These are phyloP conservation scores for Drosophila niveifrons DNA, from an alignment of 2,888 invertebrate species.

Conservation along the genomic window DNA sequence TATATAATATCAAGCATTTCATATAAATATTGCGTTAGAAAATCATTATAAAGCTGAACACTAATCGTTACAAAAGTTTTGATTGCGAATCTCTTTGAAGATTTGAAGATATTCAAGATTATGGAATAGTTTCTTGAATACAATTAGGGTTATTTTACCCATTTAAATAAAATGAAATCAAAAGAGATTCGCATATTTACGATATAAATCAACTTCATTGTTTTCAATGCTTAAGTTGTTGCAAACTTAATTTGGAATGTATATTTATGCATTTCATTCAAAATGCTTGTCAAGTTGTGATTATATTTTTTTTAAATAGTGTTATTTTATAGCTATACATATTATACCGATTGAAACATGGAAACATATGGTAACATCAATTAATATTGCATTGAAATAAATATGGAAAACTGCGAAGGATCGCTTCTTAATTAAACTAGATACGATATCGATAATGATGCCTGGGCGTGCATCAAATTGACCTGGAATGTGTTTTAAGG, in stretches of 20 bases:
- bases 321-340: conserved; percentile 25
- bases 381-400: conserved; percentile 6
- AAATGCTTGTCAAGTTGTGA: not conserved
- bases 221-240: not conserved
- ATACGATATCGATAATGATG: conserved; percentile 2
- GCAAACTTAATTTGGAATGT: not conserved
- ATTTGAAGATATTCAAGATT: too few species aligned
- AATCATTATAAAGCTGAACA: not conserved
- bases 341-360: not conserved
- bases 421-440: not conserved
- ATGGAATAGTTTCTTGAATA: not conserved
- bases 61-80: too few species aligned
- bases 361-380: conserved; percentile 1
- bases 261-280: not conserved
- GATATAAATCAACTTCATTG: not conserved
- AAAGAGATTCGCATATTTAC: not conserved
- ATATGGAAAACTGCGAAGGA: conserved; percentile 15
- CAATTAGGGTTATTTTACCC: not conserved
- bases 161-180: not conserved
- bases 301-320: conserved; percentile 47
- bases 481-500: conserved; percentile 36
- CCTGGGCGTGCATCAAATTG: conserved; percentile 14
- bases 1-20: conserved; percentile 3
- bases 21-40: not conserved
- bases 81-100: not conserved